Evolutionary conservation across 2,888 invertebrate species (phyloP).

Genomic region (Lissonota sp.): DNA sequence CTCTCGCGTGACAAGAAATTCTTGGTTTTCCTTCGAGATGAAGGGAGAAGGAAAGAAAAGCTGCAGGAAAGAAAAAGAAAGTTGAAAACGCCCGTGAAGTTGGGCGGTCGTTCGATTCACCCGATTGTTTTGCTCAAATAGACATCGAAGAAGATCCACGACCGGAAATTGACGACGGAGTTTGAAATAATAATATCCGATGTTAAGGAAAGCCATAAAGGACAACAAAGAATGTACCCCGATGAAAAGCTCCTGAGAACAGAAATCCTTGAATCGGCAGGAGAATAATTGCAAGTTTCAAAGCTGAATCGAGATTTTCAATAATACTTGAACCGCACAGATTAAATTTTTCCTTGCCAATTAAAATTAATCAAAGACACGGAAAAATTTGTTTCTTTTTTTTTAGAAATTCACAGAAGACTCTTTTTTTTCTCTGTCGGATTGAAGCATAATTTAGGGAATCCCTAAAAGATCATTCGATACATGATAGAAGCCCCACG

Average conservation of each 20-base stretch:
- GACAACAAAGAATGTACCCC: not conserved
- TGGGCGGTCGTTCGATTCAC: conserved; percentile 10
- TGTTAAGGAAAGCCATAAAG: not conserved
- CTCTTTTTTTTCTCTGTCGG: conserved; percentile 26
- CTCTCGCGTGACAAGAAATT: conserved; percentile 30
- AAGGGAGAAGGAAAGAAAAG: not conserved
- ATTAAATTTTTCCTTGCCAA: too few species aligned
- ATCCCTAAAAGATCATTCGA: conserved; percentile 76
- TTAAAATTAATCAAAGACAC: too few species aligned
- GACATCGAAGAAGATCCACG: conserved; percentile 16
- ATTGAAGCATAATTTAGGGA: conserved; percentile 77
- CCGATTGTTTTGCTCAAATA: conserved; percentile 23
- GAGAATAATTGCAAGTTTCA: not conserved
- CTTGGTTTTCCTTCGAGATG: conserved; percentile 12
- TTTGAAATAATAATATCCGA: not conserved
- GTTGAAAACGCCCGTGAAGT: conserved; percentile 34
- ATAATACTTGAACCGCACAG: too few species aligned
- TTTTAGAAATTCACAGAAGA: too few species aligned
- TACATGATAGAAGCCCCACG: conserved; percentile 78
- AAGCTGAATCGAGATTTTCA: too few species aligned
- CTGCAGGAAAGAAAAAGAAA: not conserved
- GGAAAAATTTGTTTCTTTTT: too few species aligned
- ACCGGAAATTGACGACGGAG: conserved; percentile 8
- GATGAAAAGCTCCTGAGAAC: not conserved
- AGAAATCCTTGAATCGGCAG: not conserved